Percentiles rank a stretch among this genome's conserved stretches.
Evolutionary conservation across 2,888 invertebrate genomes (phyloP).

Genomic region (Lasioglossum oenotherae): DNA sequence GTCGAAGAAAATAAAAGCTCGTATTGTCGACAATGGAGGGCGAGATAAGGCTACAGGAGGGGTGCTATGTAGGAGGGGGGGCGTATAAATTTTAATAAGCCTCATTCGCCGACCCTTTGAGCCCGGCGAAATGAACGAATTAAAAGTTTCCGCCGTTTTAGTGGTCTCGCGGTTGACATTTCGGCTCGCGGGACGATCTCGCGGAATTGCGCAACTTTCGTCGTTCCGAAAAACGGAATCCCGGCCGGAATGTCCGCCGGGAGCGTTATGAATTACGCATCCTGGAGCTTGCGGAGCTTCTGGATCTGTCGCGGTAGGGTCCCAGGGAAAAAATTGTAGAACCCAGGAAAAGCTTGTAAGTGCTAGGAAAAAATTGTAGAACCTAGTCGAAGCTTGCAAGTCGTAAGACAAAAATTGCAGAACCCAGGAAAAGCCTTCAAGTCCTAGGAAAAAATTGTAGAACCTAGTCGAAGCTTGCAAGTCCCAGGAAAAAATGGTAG

Average conservation of each 20-base stretch:
- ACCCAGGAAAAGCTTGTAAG: too few relatives aligned
- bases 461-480: too few relatives aligned
- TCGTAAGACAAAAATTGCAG: too few relatives aligned
- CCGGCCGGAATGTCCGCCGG: slow-evolving; percentile 52
- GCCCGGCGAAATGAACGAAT: slow-evolving; percentile 83
- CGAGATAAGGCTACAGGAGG: slow-evolving; percentile 49
- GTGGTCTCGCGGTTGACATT: slow-evolving; percentile 83
- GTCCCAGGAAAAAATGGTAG: too few relatives aligned
- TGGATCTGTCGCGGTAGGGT: not conserved
- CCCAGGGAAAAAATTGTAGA: too few relatives aligned
- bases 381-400: too few relatives aligned
- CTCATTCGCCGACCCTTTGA: slow-evolving; percentile 82
- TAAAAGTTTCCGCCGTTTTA: slow-evolving; percentile 82
- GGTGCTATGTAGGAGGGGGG: slow-evolving; percentile 32
- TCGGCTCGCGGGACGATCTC: slow-evolving; percentile 76
- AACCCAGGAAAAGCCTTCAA: too few relatives aligned
- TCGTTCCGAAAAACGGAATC: slow-evolving; percentile 74
- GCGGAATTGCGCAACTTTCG: slow-evolving; percentile 81
- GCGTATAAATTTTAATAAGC: slow-evolving; percentile 84
- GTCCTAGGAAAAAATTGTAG: too few relatives aligned
- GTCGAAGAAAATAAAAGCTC: not conserved
- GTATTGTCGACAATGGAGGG: slow-evolving; percentile 27
- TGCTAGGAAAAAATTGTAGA: too few relatives aligned
- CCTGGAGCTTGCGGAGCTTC: slow-evolving; percentile 22
- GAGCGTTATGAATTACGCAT: slow-evolving; percentile 71